phyloP scores from a whole-genome alignment of 2,888 invertebrate genomes.

The Harpalus rubripes region DNA sequence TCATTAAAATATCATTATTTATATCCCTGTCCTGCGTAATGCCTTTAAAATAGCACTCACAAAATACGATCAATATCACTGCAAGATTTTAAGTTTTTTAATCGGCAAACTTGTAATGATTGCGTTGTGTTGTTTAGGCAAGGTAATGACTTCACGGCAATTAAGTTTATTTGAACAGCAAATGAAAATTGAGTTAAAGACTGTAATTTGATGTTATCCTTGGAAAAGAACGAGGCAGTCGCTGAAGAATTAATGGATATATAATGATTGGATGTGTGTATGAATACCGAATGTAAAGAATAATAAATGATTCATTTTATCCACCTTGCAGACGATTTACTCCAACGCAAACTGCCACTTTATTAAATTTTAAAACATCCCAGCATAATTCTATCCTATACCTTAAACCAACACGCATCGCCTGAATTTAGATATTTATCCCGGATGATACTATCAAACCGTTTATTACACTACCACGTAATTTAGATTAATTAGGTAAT shows the following conservation, averaged over 20 bases:
- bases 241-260: constrained; percentile 49
- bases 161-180: constrained; percentile 60
- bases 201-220: constrained; percentile 60
- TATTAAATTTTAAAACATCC: constrained; percentile 45
- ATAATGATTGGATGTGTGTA: constrained; percentile 56
- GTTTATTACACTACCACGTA: neutral
- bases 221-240: constrained; percentile 24
- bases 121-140: constrained; percentile 27
- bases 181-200: constrained; percentile 58
- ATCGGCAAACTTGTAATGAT: constrained; percentile 29
- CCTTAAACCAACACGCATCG: constrained; percentile 20
- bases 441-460: neutral
- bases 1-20: constrained; percentile 56
- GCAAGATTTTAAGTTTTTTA: constrained; percentile 36
- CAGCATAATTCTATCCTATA: constrained; percentile 11
- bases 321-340: constrained; percentile 31
- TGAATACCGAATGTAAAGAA: constrained; percentile 39
- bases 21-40: constrained; percentile 44
- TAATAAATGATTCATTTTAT: constrained; percentile 54
- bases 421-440: constrained; percentile 21
- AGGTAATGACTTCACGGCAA: constrained; percentile 57
- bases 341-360: constrained; percentile 40
- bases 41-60: constrained; percentile 29
- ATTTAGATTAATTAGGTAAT: constrained; percentile 14
- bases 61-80: constrained; percentile 24